Evolutionary conservation across 2,888 invertebrate genomes (phyloP), one percentile per base, ranked within the genome.

Genomic region (Seira musarum): DNA sequence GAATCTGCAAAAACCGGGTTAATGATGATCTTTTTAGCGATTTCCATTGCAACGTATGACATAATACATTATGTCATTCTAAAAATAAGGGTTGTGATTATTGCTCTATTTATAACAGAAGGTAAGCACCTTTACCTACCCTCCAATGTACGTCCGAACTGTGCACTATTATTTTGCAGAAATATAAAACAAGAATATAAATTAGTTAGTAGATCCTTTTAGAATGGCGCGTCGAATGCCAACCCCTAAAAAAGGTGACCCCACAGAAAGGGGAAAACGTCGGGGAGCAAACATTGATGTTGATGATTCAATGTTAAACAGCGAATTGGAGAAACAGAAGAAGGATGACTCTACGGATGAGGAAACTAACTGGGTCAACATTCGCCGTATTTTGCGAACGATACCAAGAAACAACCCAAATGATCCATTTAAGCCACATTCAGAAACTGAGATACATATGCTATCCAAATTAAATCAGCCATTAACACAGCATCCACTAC

Each of bases 401-500:
- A 74, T 78, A 61, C 74, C 74, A 1, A 64, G 84, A 5, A 76
- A 84, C 63, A 75, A 84, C 69, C 82, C 82, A 1, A 69, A 78
- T 21, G 76, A 84, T 60, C 73, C 75, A 8, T 84, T 78, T 64
- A 84, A 84, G 49, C 81, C 70, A 1, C 64, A 75, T 19, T 82
- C 84, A 3, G 24, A 46, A 8, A 46, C 21, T 46, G 72, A 67
- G 8, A 70, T 82, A 46, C 63, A 53, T 1, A 24, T 72, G 1
- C 66, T 84, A 0, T 53, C 68, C 5, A 22, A 60, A 63, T 30
- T 30, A 30, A 8, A 30, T 8, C 2, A 30, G 30, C 30, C 3
- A 5, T n/a, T n/a, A 25, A 19, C 65, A 8, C 46, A 57, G 46
- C 15, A 30, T 30, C 22, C 21, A n/a, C 60, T 83, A 0, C 24